A percentile compares a stretch with the other conserved stretches of the same genome.
These are phyloP conservation scores for Virgularia gustaviana DNA, from an alignment of 92 coral and sea anemone species.

Conservation along the genomic window DNA sequence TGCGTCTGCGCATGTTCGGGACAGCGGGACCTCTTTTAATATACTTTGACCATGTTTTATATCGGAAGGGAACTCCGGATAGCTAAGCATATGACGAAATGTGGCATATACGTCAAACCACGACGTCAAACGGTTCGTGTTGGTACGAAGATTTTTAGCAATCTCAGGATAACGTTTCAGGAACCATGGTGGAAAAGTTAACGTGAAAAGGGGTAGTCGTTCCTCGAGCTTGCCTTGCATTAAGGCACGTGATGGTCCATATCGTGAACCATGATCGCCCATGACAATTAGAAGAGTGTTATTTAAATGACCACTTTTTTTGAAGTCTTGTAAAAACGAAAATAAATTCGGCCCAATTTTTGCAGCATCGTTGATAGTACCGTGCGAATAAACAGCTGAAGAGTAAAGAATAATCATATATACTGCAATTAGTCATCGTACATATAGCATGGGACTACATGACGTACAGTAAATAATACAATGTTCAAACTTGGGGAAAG, in stretches of 20 bases:
- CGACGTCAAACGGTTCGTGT: constrained; percentile 53
- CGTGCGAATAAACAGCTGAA: constrained; percentile 15
- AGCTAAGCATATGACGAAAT: constrained; percentile 53
- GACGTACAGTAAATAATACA: no score
- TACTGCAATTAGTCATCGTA: neutral
- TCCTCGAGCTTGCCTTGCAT: constrained; percentile 61
- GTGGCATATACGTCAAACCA: constrained; percentile 62
- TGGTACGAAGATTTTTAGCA: constrained; percentile 23
- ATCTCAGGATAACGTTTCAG: constrained; percentile 31
- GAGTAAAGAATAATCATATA: neutral
- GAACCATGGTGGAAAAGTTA: constrained; percentile 59
- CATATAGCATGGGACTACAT: no score
- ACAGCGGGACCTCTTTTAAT: constrained; percentile 36
- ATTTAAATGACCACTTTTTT: constrained; percentile 45
- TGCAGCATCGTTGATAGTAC: neutral
- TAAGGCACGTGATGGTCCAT: constrained; percentile 42
- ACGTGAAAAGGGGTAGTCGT: constrained; percentile 51
- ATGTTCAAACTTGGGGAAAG: no score
- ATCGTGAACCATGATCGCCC: constrained; percentile 63
- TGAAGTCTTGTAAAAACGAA: constrained; percentile 30
- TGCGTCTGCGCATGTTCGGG: constrained; percentile 45
- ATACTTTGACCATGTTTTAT: constrained; percentile 49
- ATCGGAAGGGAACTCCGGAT: constrained; percentile 50
- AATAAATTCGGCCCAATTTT: constrained; percentile 32
- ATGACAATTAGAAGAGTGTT: constrained; percentile 54